phyloP scores from a whole-genome alignment of 1,140 invertebrate genomes.

The Himalopsyche phryganea region DNA sequence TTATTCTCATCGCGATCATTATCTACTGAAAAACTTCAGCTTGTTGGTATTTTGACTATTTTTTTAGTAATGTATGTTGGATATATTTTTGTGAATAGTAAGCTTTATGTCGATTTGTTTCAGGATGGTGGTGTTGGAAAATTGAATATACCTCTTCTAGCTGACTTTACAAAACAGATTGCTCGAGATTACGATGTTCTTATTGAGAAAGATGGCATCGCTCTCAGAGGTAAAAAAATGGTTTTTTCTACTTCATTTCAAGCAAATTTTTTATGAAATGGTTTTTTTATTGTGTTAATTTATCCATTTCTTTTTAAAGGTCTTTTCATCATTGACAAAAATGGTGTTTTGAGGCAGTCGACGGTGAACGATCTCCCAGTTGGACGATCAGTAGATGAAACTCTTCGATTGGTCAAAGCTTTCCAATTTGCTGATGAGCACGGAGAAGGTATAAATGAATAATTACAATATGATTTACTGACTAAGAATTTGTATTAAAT shows the following conservation, averaged over 20 bases:
- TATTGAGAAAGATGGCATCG: slow-evolving; percentile 78
- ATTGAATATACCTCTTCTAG: slow-evolving; percentile 85
- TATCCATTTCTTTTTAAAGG: slow-evolving; percentile 50
- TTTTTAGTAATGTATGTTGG: too few relatives aligned
- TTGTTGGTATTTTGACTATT: too few relatives aligned
- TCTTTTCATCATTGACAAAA: slow-evolving; percentile 64
- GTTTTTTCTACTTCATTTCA: too few relatives aligned
- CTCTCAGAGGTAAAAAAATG: slow-evolving; percentile 66
- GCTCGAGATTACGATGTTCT: slow-evolving; percentile 85
- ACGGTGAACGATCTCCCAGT: slow-evolving; percentile 89
- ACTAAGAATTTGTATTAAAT: too few relatives aligned
- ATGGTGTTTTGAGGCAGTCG: slow-evolving; percentile 73
- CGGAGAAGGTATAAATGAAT: slow-evolving; percentile 85
- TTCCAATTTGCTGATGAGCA: slow-evolving; percentile 92
- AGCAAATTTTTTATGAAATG: too few relatives aligned
- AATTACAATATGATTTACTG: too few relatives aligned
- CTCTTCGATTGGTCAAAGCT: slow-evolving; percentile 83
- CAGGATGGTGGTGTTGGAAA: slow-evolving; percentile 87
- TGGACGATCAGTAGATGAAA: slow-evolving; percentile 89
- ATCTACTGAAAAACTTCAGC: too few relatives aligned
- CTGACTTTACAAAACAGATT: slow-evolving; percentile 89
- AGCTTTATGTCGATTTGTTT: too few relatives aligned
- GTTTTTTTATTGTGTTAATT: too few relatives aligned
- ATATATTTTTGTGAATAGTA: too few relatives aligned
- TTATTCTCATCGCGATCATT: too few relatives aligned